phyloP scores from a whole-genome alignment of 2,888 invertebrate genomes.

The Volucella inanis region DNA sequence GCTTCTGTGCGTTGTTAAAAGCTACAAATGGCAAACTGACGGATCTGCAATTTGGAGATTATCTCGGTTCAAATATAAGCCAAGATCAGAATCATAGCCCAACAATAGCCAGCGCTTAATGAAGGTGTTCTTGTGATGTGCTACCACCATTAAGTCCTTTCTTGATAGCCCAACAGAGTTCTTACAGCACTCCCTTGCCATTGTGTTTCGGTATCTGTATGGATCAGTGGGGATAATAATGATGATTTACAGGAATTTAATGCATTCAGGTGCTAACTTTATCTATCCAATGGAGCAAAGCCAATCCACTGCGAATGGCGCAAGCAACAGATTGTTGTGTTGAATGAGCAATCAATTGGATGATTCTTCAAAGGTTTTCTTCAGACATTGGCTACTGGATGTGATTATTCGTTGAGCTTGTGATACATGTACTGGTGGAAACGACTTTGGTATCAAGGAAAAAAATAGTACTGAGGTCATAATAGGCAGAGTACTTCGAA shows the following conservation, averaged over 20 bases:
- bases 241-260: slow-evolving; percentile 81
- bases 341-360: slow-evolving; percentile 33
- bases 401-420: slow-evolving; percentile 25
- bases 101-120: slow-evolving; percentile 52
- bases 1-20: slow-evolving; percentile 55
- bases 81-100: slow-evolving; percentile 62
- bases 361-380: slow-evolving; percentile 19
- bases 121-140: slow-evolving; percentile 50
- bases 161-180: slow-evolving; percentile 6
- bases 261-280: slow-evolving; percentile 81
- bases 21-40: slow-evolving; percentile 56
- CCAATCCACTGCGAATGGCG: neutral
- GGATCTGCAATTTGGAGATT: slow-evolving; percentile 69
- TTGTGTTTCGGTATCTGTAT: slow-evolving; percentile 51
- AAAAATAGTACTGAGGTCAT: no score
- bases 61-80: slow-evolving; percentile 50
- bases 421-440: neutral
- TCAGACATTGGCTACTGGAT: slow-evolving; percentile 16
- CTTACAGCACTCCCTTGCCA: slow-evolving; percentile 34
- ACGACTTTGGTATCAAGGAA: no score
- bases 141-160: slow-evolving; percentile 50
- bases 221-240: slow-evolving; percentile 64
- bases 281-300: slow-evolving; percentile 42
- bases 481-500: no score
- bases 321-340: slow-evolving; percentile 10